Evolutionary conservation across 2,797 vertebrate genomes (phyloP).

Genomic region (Platyrinchus mystaceus): DNA sequence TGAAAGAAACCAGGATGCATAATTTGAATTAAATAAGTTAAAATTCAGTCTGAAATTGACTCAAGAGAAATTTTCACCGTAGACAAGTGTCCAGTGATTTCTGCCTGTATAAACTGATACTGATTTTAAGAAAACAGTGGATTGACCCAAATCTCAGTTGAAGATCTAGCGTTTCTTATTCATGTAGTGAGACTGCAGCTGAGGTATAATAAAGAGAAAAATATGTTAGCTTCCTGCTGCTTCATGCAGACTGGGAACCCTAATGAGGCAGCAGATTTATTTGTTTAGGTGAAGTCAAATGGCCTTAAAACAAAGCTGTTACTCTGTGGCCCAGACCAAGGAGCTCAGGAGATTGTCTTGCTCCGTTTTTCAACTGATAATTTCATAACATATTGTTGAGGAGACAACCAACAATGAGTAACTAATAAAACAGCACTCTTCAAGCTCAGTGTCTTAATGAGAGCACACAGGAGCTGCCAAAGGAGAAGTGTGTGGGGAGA

Average conservation of each 20-base stretch:
- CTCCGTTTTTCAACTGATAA: not conserved
- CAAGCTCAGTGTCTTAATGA: not conserved
- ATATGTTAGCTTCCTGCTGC: not conserved
- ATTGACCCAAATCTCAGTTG: not conserved
- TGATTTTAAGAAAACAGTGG: not conserved
- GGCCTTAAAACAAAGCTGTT: not conserved
- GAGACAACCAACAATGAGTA: not conserved
- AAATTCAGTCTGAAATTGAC: not conserved
- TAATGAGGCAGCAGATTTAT: slow-evolving; percentile 11
- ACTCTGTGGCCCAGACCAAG: not conserved
- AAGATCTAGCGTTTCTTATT: not conserved
- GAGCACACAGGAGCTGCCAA: not conserved
- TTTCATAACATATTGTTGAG: not conserved
- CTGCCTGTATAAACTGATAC: not conserved
- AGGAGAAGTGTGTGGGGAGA: not conserved
- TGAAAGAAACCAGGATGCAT: not conserved
- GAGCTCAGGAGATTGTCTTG: not conserved
- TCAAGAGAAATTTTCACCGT: not conserved
- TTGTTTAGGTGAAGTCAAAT: slow-evolving; percentile 5
- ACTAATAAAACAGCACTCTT: not conserved
- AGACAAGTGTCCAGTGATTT: not conserved
- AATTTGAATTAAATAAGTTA: not conserved
- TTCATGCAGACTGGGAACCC: not conserved
- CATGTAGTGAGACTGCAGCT: not conserved
- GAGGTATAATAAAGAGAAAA: not conserved